Evolutionary conservation across 2,888 invertebrate species (phyloP), one percentile per base, ranked within the genome.

Genomic region (Tetragonula carbonaria): DNA sequence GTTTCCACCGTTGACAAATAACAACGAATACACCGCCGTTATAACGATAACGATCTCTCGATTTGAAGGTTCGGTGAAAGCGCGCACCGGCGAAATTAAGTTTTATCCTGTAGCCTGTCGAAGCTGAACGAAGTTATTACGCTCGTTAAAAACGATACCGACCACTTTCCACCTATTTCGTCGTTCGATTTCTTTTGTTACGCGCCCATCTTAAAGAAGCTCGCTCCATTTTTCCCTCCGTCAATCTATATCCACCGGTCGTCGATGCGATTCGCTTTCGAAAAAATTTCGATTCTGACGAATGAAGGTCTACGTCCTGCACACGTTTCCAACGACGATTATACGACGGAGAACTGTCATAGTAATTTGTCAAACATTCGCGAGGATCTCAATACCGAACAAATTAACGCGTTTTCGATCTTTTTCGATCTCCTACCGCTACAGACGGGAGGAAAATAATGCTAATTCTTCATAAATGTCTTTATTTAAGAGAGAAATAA

Each of bases 31-130:
- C 70, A 55, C 51, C n/a, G 45, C 5, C 28, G 21, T 21, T 28
- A 33, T 0, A n/a, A 63, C 74, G 74, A 80, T 45, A 45, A 75
- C 71, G 84, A 72, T 73, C 72, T 63, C 68, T 74, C 53, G 55
- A 74, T 82, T 79, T 23, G 67, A 78, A 86, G 75, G 63, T 85
- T 72, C 71, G 78, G 88, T 85, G 88, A 88, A 88, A 88, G 88
- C 80, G 62, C 23, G 13, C 28, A 28, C 28, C 53, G 62, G 62
- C 55, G 82, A 81, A 45, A 86, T 84, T 66, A 78, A 80, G 68
- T 74, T 88, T 80, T 73, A 84, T 82, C 86, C 65, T 63, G 83
- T 70, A 72, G 76, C 76, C 80, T 59, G 86, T 79, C 80, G 62
- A 82, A 80, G 75, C 68, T 76, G 86, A 76, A 57, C 66, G 82